Conservation (phyloP, 1,140 invertebrate genomes). For the Monomorium pharaonis region DNA sequence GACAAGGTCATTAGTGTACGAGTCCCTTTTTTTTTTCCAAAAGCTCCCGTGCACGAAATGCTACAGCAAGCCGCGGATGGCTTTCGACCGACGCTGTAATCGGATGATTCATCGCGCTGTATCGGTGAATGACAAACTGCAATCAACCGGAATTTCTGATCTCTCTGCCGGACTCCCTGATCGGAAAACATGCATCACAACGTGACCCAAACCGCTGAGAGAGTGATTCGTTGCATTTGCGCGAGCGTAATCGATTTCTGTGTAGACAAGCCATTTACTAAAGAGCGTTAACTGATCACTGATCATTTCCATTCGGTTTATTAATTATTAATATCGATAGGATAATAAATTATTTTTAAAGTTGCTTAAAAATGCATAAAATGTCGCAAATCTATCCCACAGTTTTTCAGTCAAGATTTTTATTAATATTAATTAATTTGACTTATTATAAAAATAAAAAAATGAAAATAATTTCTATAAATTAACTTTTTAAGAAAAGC, state of each 20-base stretch:
- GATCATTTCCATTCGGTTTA: background rate
- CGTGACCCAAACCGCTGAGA: constrained; percentile 38
- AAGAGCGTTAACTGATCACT: background rate
- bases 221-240: constrained; percentile 16
- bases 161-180: background rate
- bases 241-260: constrained; percentile 15
- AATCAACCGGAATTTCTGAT: constrained; percentile 22
- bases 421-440: background rate
- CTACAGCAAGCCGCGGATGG: background rate
- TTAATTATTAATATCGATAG: background rate
- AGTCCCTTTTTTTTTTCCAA: too few relatives aligned
- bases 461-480: background rate
- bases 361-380: background rate
- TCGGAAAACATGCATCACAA: constrained; percentile 5
- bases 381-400: background rate
- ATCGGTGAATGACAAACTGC: background rate
- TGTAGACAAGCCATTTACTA: background rate
- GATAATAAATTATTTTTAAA: background rate
- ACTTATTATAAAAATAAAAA: background rate
- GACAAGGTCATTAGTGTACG: constrained; percentile 70
- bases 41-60: constrained; percentile 12
- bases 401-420: background rate
- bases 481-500: background rate
- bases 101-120: background rate
- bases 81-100: background rate